phyloP scores from a whole-genome alignment of 2,888 invertebrate genomes.

The Diaperis boleti region DNA sequence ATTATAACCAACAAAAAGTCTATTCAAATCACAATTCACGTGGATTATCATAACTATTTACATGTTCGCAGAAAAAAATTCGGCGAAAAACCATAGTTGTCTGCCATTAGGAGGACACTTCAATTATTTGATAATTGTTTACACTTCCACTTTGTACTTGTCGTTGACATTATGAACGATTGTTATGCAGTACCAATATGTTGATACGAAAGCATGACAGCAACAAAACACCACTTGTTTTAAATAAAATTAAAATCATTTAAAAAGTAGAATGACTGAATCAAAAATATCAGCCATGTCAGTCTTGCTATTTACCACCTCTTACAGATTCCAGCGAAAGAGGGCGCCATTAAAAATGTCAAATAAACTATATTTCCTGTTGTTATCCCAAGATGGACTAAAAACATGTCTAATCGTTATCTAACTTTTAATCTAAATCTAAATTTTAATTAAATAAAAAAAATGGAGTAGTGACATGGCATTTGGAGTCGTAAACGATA shows the following conservation, averaged over 20 bases:
- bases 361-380: too few species aligned
- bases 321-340: constrained; percentile 32
- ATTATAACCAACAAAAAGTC: constrained; percentile 34
- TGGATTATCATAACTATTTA: constrained; percentile 53
- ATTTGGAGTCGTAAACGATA: too few species aligned
- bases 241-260: constrained; percentile 48
- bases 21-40: constrained; percentile 42
- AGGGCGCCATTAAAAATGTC: constrained; percentile 24
- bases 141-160: constrained; percentile 44
- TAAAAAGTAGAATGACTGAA: constrained; percentile 47
- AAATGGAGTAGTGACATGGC: too few species aligned
- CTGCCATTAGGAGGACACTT: constrained; percentile 53
- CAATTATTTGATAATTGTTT: constrained; percentile 50
- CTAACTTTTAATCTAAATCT: too few species aligned
- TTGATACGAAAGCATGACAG: constrained; percentile 24
- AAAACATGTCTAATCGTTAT: too few species aligned
- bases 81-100: constrained; percentile 55
- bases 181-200: constrained; percentile 29
- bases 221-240: constrained; percentile 41
- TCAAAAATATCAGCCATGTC: constrained; percentile 57
- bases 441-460: too few species aligned
- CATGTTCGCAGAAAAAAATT: constrained; percentile 54
- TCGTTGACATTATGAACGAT: constrained; percentile 34
- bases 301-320: constrained; percentile 48
- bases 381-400: too few species aligned